Conservation (phyloP, 2,113 vertebrate species). For the Eurystomus gularis region DNA sequence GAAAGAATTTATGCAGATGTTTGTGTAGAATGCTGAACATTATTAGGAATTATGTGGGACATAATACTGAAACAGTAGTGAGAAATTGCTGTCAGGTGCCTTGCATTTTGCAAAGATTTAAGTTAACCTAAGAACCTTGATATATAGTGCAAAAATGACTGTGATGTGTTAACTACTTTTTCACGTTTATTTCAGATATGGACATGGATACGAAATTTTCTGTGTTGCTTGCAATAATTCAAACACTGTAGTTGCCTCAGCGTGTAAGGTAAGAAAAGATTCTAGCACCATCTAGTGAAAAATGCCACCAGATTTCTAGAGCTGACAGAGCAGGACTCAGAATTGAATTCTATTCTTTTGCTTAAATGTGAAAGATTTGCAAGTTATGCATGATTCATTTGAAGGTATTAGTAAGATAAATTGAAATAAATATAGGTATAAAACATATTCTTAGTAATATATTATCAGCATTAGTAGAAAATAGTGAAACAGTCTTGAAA, state of each 20-base stretch:
- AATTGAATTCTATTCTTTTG: not conserved
- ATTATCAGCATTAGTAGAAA: not conserved
- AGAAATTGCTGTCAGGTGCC: not conserved
- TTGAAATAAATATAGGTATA: not conserved
- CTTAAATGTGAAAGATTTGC: not conserved
- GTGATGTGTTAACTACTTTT: not conserved
- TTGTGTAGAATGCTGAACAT: not conserved
- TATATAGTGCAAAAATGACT: not conserved
- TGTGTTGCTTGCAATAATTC: conserved; percentile 87
- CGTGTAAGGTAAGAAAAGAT: conserved; percentile 89
- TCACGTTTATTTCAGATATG: conserved; percentile 82
- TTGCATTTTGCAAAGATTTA: not conserved
- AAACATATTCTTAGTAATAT: not conserved
- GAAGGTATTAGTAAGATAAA: not conserved
- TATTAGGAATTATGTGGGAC: not conserved
- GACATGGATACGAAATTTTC: conserved; percentile 96
- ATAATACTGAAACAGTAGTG: not conserved
- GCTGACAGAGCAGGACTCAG: not conserved
- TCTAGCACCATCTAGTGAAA: conserved; percentile 62
- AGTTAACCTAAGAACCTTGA: not conserved
- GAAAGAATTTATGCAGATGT: not conserved
- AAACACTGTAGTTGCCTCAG: conserved; percentile 87
- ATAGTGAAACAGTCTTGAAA: not conserved
- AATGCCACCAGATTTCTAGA: not conserved
- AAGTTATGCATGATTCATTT: not conserved